Base-by-base conservation (phyloP, 2,113 vertebrate genomes). In the Pelmatolapia mariae region DNA sequence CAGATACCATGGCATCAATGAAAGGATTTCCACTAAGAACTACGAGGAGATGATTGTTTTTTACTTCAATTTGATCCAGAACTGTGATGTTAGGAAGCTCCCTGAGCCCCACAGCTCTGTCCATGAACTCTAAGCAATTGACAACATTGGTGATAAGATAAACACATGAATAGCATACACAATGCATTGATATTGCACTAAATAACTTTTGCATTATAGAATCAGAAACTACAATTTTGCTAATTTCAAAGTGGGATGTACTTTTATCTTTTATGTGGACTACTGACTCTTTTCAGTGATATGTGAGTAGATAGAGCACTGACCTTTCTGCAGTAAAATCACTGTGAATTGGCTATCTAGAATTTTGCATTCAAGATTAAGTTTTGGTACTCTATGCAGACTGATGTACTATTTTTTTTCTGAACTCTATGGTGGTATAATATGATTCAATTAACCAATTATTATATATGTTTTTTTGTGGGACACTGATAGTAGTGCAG, bases 1-100 rank as follows among this genome's bases (percentile, higher is more conserved):
- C 89, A 95, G 98, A 94, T 94, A 99, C 87, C 98, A 99, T 53
- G 98, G 98, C 12, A 71, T 98, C 88, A 98, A 99, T 19, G 98
- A 99, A 95, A 97, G 97, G 90, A 98, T 99, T 94, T 98, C 98
- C 1, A 16, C 95, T 56, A 95, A 97, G 90, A 97, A 94, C 91
- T 99, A 98, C 0, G 97, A 98, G 93, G 97, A 95, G 3, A 92
- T 98, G 16, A 91, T 98, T 0, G 84, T 94, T 29, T 99, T 99
- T 93, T 97, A 97, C 91, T 98, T 97, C 31, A 97, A 94, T 86
- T 94, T 99, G 13, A 97, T 99, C 78, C 97, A 99, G 94, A 98
- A 98, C 93, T 97, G 97, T 87, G 98, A 99, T 83, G 91, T 89
- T 7, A 88, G 93, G 22, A 63, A 89, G 24, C 91, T 96, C 2